phyloP scores from a whole-genome alignment of 2,113 vertebrate species.

The Bubo blakistoni region DNA sequence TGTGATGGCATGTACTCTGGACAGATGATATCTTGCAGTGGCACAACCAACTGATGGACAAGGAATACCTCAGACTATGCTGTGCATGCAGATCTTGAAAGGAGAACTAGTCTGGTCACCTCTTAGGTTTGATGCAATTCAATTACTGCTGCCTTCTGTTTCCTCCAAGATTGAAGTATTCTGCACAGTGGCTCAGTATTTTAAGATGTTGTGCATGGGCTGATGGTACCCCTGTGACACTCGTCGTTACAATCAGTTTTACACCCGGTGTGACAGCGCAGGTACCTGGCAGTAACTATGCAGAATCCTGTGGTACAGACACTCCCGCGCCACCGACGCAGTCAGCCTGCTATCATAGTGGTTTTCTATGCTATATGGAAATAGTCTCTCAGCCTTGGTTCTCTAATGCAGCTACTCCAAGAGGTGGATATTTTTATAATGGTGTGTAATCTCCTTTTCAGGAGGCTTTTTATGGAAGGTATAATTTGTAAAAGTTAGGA shows the following conservation, averaged over 20 bases:
- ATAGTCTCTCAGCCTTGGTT: slow-evolving; percentile 69
- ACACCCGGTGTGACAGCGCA: slow-evolving; percentile 1
- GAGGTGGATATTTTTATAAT: slow-evolving; percentile 76
- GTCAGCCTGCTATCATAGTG: slow-evolving; percentile 46
- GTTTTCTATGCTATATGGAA: slow-evolving; percentile 65
- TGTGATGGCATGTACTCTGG: slow-evolving; percentile 68
- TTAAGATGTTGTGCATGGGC: slow-evolving; percentile 37
- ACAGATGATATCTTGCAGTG: slow-evolving; percentile 51
- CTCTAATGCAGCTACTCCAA: slow-evolving; percentile 69
- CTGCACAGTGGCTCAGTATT: slow-evolving; percentile 64
- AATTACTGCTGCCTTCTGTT: slow-evolving; percentile 57
- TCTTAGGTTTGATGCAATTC: background rate
- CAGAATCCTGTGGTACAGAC: slow-evolving; percentile 51
- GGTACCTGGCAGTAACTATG: slow-evolving; percentile 31
- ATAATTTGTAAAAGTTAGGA: slow-evolving; percentile 70
- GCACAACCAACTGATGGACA: slow-evolving; percentile 53
- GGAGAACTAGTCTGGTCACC: slow-evolving; percentile 30
- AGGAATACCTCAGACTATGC: slow-evolving; percentile 72
- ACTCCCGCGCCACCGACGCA: slow-evolving; percentile 49
- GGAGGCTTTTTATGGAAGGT: slow-evolving; percentile 75
- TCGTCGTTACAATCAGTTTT: slow-evolving; percentile 38
- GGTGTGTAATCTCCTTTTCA: slow-evolving; percentile 68
- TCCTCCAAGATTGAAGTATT: slow-evolving; percentile 48
- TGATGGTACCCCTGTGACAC: slow-evolving; percentile 54
- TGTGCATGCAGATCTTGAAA: slow-evolving; percentile 31